A percentile compares a stretch with the other conserved stretches of the same genome.
These are phyloP conservation scores for Pangasius macronema DNA, from an alignment of 2,797 vertebrate genomes.

Conservation along the genomic window DNA sequence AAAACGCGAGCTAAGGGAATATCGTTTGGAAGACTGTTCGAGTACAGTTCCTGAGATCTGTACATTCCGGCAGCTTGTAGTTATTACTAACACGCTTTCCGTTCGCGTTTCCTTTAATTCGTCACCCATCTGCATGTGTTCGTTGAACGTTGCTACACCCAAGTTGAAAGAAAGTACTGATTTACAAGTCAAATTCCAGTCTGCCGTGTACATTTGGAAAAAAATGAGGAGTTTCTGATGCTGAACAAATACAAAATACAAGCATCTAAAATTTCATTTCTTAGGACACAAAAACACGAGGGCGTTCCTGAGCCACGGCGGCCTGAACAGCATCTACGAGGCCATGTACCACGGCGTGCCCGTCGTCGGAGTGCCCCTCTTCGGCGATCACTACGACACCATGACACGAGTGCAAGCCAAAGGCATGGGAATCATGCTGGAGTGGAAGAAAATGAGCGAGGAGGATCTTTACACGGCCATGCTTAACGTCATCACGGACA, in stretches of 20 bases:
- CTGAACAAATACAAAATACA: neutral
- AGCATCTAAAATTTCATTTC: no score
- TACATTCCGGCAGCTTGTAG: neutral
- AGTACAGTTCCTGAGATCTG: neutral
- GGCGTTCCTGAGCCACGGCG: slow-evolving; percentile 95
- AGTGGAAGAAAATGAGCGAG: slow-evolving; percentile 92
- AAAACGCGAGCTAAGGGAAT: neutral
- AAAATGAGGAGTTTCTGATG: neutral
- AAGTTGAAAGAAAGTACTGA: no score
- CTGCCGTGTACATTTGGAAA: neutral
- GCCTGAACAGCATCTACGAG: slow-evolving; percentile 97
- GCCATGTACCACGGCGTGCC: slow-evolving; percentile 98
- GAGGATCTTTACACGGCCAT: slow-evolving; percentile 84
- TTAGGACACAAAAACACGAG: slow-evolving; percentile 88
- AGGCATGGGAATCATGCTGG: slow-evolving; percentile 95
- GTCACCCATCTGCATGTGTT: neutral
- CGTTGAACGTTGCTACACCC: neutral
- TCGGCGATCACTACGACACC: slow-evolving; percentile 97
- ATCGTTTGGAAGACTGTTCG: neutral
- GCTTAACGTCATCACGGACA: slow-evolving; percentile 84
- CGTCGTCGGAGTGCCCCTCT: slow-evolving; percentile 94
- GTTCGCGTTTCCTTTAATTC: neutral
- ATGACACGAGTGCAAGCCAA: slow-evolving; percentile 97
- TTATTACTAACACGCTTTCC: neutral
- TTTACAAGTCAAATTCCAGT: neutral